Evolutionary conservation across 2,797 vertebrate genomes (phyloP).

Genomic region (Platalea minor): DNA sequence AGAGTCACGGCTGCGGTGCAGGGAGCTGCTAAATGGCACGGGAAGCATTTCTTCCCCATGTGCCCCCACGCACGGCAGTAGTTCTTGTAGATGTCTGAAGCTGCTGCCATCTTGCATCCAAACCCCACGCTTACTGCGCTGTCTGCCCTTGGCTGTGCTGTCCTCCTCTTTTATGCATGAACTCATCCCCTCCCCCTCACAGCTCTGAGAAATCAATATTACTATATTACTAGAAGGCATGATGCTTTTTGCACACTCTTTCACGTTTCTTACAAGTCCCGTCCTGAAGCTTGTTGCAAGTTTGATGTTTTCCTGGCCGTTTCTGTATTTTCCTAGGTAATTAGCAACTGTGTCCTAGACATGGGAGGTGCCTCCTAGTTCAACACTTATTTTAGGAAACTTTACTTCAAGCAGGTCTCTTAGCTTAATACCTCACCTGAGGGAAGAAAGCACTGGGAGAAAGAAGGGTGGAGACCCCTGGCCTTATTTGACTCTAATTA

Average conservation of each 20-base stretch:
- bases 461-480: neutral
- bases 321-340: slow-evolving; percentile 12
- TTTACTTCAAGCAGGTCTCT: neutral
- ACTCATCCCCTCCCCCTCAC: neutral
- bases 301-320: neutral
- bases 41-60: neutral
- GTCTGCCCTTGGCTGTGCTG: neutral
- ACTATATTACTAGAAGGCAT: neutral
- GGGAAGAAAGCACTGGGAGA: neutral
- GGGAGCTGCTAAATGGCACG: neutral
- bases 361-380: slow-evolving; percentile 4
- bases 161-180: neutral
- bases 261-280: neutral
- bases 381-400: slow-evolving; percentile 2
- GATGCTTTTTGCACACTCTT: neutral
- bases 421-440: neutral
- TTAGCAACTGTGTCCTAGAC: slow-evolving; percentile 6
- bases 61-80: neutral
- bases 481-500: neutral
- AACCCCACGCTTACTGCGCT: neutral
- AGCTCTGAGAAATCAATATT: neutral
- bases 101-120: neutral
- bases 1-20: neutral
- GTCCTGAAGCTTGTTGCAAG: neutral
- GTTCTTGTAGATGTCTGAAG: neutral